A percentile compares a stretch with the other conserved stretches of the same genome.
Evolutionary conservation across 2,113 vertebrate genomes (phyloP).

Genomic region (Tragelaphus imberbis): DNA sequence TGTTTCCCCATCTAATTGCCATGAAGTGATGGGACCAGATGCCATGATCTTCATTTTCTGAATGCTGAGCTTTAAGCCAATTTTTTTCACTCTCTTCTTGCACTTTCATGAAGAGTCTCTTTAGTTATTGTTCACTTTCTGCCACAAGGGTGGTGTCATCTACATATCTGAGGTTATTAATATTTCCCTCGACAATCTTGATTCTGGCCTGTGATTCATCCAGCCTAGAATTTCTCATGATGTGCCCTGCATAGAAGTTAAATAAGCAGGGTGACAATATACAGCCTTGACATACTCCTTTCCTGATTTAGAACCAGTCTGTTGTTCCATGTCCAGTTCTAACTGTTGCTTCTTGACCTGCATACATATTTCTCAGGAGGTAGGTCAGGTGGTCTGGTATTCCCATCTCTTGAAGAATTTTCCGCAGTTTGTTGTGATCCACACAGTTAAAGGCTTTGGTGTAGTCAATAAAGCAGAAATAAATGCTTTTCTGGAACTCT

Average conservation of each 20-base stretch:
- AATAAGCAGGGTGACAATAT: background rate
- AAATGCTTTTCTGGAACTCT: background rate
- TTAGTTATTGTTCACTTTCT: background rate
- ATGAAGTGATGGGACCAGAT: background rate
- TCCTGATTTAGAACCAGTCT: background rate
- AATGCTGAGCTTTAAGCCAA: background rate
- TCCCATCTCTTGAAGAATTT: background rate
- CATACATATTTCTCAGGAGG: background rate
- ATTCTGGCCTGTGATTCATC: background rate
- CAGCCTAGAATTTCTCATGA: background rate
- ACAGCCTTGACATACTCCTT: background rate
- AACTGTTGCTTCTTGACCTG: background rate
- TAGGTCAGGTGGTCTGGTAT: background rate
- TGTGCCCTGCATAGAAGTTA: background rate
- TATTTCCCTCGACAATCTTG: accelerated
- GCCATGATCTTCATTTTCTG: background rate
- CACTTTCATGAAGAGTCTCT: background rate
- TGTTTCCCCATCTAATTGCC: background rate
- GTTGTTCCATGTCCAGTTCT: background rate
- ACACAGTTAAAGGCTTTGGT: background rate
- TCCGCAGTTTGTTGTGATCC: background rate
- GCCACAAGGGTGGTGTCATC: background rate
- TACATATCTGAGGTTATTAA: background rate
- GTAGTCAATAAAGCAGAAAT: background rate
- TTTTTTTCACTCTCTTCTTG: background rate